phyloP scores from a whole-genome alignment of 2,797 vertebrate genomes.

The Lepilemur septentrionalis region DNA sequence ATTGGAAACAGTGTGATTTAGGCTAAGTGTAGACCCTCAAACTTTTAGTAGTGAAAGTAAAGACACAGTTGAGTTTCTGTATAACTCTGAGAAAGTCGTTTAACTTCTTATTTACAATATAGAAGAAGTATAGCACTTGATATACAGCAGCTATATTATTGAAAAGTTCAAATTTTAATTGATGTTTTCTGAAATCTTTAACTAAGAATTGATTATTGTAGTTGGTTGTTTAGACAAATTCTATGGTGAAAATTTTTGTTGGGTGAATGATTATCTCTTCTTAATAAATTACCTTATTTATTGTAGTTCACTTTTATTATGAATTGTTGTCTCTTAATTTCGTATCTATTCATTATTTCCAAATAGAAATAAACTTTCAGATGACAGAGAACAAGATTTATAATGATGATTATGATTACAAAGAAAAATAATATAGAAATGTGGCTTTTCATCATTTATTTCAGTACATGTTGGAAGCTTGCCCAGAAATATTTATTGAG shows the following conservation, averaged over 20 bases:
- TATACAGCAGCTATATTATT: not conserved
- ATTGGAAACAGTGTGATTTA: not conserved
- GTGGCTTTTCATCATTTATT: not conserved
- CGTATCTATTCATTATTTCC: not conserved
- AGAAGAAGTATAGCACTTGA: not conserved
- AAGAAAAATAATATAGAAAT: conserved; percentile 11
- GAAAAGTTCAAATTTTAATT: conserved; percentile 7
- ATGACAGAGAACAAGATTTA: not conserved
- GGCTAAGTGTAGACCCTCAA: not conserved
- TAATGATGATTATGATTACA: not conserved
- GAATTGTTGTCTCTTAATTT: not conserved
- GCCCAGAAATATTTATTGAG: not conserved
- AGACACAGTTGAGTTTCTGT: not conserved
- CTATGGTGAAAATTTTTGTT: not conserved
- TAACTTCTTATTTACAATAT: not conserved
- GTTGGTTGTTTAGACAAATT: not conserved
- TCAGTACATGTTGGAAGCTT: not conserved
- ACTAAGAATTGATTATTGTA: not conserved
- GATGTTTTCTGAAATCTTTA: conserved; percentile 33
- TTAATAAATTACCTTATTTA: not conserved
- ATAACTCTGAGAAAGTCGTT: not conserved
- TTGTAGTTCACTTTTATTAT: not conserved
- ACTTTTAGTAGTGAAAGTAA: not conserved
- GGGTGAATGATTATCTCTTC: not conserved
- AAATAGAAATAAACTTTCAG: conserved; percentile 14